Base-by-base conservation (phyloP, 2,797 vertebrate genomes). In the Pipistrellus kuhlii region DNA sequence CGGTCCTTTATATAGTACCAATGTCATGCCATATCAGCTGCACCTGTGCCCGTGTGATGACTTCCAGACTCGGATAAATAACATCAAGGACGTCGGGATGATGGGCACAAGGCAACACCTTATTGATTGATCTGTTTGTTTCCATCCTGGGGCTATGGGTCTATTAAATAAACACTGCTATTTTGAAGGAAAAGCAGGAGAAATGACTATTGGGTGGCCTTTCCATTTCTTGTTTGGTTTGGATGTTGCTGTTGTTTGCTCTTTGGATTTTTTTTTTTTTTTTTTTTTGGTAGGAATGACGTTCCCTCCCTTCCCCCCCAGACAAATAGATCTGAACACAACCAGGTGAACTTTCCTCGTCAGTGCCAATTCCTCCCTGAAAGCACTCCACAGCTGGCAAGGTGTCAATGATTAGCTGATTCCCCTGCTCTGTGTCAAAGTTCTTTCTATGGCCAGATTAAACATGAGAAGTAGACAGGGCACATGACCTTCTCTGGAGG, bases 21-120 rank as follows among this genome's bases (percentile, higher is more conserved):
- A 86, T 94, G 94, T 92, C 96, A 96, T 41, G 94, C 88, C 71
- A 76, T 88, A 94, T 96, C 94, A 96, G 86, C 83, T 73, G 97
- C 97, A 95, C 93, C 95, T 96, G 96, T 77, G 94, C 83, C 96
- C 11, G 0, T 41, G 75, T 84, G 92, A 96, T 86, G 96, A 92
- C 93, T 95, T 93, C 94, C 93, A 88, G 93, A 84, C 93, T 96
- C 85, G 75, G 90, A 95, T 93, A 97, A 96, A 95, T 85, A 87
- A 93, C 95, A 80, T 94, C 82, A 66, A 75, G 14, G 93, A 64
- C 75, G 12, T 94, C 48, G 73, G 85, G 73, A 85, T 94, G 92
- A 96, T 73, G 85, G 89, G 92, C 93, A 88, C 75, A 72, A 20
- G 57, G 38, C 83, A 78, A 91, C 59, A 76, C 71, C 85, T 88